These are phyloP conservation scores for Zelostemma sp. DNA, from an alignment of 1,140 invertebrate genomes.

Conservation along the genomic window DNA sequence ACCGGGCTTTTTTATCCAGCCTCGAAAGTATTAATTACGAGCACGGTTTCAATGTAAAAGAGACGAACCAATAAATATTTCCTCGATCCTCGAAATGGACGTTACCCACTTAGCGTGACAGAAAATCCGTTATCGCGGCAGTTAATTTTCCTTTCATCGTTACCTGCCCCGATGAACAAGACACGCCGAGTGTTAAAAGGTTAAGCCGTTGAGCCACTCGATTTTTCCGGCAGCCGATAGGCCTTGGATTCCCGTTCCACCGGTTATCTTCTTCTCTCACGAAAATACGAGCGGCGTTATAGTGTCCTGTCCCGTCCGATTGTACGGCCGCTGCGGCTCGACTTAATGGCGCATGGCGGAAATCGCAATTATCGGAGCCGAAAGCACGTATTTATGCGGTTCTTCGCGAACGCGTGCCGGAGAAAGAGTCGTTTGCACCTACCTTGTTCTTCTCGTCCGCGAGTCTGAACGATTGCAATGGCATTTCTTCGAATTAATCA, in stretches of 20 bases:
- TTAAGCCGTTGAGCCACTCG: conserved; percentile 11
- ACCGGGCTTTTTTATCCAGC: neutral
- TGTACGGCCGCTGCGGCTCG: conserved; percentile 17
- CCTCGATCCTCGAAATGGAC: neutral
- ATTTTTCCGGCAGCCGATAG: conserved; percentile 15
- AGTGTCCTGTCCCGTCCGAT: conserved; percentile 29
- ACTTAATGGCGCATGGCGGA: conserved; percentile 41
- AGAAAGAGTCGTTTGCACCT: conserved; percentile 26
- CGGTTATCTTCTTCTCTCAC: conserved; percentile 19
- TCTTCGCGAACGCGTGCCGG: conserved; percentile 36
- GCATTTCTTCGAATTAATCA: conserved; percentile 2
- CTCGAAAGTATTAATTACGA: conserved; percentile 15
- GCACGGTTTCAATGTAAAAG: neutral
- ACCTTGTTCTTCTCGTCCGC: neutral
- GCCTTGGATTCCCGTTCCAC: conserved; percentile 16
- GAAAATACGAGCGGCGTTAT: conserved; percentile 37
- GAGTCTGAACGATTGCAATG: conserved; percentile 22
- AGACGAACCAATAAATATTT: conserved; percentile 12
- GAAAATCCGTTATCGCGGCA: conserved; percentile 2
- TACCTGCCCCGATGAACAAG: neutral
- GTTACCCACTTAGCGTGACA: neutral
- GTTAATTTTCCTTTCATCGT: neutral
- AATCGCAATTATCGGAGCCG: conserved; percentile 35
- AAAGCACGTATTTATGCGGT: conserved; percentile 47
- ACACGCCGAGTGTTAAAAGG: conserved; percentile 10